Base-by-base conservation (phyloP, 2,113 vertebrate species). In the Hoplias malabaricus region DNA sequence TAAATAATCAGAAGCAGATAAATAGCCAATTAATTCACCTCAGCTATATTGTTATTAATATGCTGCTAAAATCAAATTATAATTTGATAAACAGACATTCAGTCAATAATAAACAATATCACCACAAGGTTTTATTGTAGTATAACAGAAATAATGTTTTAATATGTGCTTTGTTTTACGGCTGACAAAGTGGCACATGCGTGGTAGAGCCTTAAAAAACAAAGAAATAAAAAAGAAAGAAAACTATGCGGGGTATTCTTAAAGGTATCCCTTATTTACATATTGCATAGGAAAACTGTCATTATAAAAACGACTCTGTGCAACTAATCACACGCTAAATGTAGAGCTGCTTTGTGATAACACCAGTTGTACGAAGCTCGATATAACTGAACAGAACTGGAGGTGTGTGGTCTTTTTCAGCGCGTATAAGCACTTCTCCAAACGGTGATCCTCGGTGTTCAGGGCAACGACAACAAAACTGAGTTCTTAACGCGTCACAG, bases 151-250 rank as follows among this genome's bases (percentile, higher is more conserved):
- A 27, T 61, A 33, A 33, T 78, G 27, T 78, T 70, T 78, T 54
- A 56, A 66, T 38, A 9, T 38, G 57, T 53, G 29, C 25, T 66
- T 42, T 38, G n/a, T 31, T 40, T 34, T 21, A n/a, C 12, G 27
- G 54, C 78, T 29, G 82, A 81, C 57, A 88, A 90, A 89, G 88
- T 89, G 88, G 69, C 86, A 87, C 86, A 91, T 88, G 88, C 88
- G 76, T 85, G 73, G 34, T 21, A 10, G 19, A 63, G 16, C 33
- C 34, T 62, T 34, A 19, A 36, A 62, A 36, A 14, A 13, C 2
- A 34, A 62, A 34, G 9, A 5, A 48, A 7, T 43, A 40, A 25
- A 63, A 40, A 66, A 5, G 23, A 42, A 31, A 46, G 19, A 46
- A 14, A n/a, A 29, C 25, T 23, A 11, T 9, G 23, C 16, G 3